Conservation (phyloP, 2,888 invertebrate species). For the Trilocha varians region DNA sequence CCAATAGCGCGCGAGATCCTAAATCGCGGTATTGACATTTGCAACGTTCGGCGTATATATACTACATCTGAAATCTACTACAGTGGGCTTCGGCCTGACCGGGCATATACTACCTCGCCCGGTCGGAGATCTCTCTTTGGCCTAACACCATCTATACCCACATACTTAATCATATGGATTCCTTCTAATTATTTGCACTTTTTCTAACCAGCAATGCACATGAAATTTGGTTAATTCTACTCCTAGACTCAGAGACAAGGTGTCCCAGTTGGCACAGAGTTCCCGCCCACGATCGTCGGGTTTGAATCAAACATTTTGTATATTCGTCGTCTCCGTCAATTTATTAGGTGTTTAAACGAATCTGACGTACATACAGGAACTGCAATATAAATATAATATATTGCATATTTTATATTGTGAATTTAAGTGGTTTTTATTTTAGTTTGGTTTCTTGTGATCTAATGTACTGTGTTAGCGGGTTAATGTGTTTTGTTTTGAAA, state of each 20-base stretch:
- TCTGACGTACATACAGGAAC: slow-evolving; percentile 9
- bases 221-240: slow-evolving; percentile 19
- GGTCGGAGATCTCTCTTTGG: no score
- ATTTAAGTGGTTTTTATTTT: not conserved
- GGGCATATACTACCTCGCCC: no score
- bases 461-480: no score
- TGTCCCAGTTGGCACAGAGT: slow-evolving; percentile 61
- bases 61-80: no score
- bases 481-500: no score
- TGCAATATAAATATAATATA: slow-evolving; percentile 5
- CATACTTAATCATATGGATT: no score
- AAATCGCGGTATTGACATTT: no score
- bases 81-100: no score
- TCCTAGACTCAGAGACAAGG: slow-evolving; percentile 41
- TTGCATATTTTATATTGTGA: slow-evolving; percentile 2
- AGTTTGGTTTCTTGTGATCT: no score
- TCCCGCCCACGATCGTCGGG: slow-evolving; percentile 40
- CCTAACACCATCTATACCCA: no score
- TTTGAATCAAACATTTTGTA: slow-evolving; percentile 43
- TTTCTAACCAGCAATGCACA: slow-evolving; percentile 23
- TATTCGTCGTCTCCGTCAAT: slow-evolving; percentile 21
- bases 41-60: no score
- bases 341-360: slow-evolving; percentile 16
- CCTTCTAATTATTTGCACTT: not conserved
- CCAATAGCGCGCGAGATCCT: no score